Evolutionary conservation across 2,888 invertebrate species (phyloP).

Genomic region (Diploptera punctata): DNA sequence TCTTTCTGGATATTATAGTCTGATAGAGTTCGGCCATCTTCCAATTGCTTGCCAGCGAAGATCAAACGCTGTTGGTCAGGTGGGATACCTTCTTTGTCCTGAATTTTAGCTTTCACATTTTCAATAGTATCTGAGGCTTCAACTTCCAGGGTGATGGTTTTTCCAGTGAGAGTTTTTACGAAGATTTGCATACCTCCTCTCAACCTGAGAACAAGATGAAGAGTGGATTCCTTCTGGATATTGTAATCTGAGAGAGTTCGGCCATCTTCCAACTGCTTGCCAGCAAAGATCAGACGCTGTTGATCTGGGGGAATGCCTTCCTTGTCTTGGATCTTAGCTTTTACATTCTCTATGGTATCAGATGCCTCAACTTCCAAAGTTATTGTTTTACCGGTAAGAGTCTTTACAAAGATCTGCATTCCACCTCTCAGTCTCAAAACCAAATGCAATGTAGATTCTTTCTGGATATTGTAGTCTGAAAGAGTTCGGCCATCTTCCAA

Average conservation of each 20-base stretch:
- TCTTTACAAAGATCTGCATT: constrained; percentile 71
- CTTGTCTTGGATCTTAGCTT: constrained; percentile 61
- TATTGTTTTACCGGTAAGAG: constrained; percentile 64
- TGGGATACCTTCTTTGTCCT: constrained; percentile 16
- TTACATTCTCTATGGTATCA: constrained; percentile 67
- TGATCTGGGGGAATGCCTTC: constrained; percentile 43
- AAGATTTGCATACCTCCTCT: constrained; percentile 60
- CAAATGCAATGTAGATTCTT: constrained; percentile 62
- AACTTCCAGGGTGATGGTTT: constrained; percentile 6
- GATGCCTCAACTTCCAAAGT: constrained; percentile 64
- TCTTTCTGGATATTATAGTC: constrained; percentile 50
- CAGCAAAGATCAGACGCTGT: constrained; percentile 45
- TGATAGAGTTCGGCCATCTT: constrained; percentile 11
- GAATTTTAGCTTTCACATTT: constrained; percentile 16
- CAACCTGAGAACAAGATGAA: constrained; percentile 63
- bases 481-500: constrained; percentile 52
- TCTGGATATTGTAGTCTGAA: constrained; percentile 49
- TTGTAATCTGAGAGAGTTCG: constrained; percentile 64
- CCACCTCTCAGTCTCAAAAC: constrained; percentile 66
- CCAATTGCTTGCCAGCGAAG: constrained; percentile 12
- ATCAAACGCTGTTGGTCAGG: constrained; percentile 4
- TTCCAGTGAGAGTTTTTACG: constrained; percentile 8
- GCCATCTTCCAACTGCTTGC: constrained; percentile 56
- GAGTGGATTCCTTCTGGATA: constrained; percentile 65
- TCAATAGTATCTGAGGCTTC: constrained; percentile 11